These are phyloP conservation scores for Formica aserva DNA, from an alignment of 2,888 invertebrate genomes.

Conservation along the genomic window DNA sequence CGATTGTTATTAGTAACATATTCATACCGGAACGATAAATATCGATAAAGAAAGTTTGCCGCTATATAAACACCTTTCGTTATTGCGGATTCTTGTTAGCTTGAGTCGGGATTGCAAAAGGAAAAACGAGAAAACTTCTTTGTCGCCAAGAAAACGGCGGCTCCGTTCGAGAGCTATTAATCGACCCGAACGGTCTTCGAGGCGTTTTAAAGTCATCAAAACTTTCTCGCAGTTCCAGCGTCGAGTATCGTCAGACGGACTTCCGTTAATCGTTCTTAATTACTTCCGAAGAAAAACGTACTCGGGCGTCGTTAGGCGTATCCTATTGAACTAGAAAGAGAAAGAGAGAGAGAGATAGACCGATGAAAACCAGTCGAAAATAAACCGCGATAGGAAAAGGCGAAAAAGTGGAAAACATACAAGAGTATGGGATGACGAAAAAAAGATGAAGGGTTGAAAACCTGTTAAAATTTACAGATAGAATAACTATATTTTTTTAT, in stretches of 20 bases:
- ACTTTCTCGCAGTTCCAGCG: slow-evolving; percentile 49
- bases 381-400: slow-evolving; percentile 25
- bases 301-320: slow-evolving; percentile 66
- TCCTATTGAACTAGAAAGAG: slow-evolving; percentile 6
- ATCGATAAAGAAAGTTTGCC: slow-evolving; percentile 12
- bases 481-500: slow-evolving; percentile 7
- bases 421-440: slow-evolving; percentile 17
- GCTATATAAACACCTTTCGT: slow-evolving; percentile 32
- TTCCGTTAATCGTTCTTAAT: slow-evolving; percentile 70
- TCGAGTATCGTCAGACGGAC: slow-evolving; percentile 57
- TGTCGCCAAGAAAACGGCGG: slow-evolving; percentile 49
- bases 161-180: slow-evolving; percentile 57
- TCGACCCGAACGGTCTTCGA: slow-evolving; percentile 56
- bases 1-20: slow-evolving; percentile 39
- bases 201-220: slow-evolving; percentile 65
- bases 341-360: background rate
- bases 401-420: slow-evolving; percentile 49
- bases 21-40: slow-evolving; percentile 35
- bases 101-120: slow-evolving; percentile 26
- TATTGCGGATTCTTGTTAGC: slow-evolving; percentile 55
- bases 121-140: slow-evolving; percentile 58
- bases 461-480: background rate
- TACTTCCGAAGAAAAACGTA: slow-evolving; percentile 69
- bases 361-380: slow-evolving; percentile 57
- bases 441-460: slow-evolving; percentile 29